Base-by-base conservation (phyloP, 2,888 invertebrate species). In the Elysia crispata region DNA sequence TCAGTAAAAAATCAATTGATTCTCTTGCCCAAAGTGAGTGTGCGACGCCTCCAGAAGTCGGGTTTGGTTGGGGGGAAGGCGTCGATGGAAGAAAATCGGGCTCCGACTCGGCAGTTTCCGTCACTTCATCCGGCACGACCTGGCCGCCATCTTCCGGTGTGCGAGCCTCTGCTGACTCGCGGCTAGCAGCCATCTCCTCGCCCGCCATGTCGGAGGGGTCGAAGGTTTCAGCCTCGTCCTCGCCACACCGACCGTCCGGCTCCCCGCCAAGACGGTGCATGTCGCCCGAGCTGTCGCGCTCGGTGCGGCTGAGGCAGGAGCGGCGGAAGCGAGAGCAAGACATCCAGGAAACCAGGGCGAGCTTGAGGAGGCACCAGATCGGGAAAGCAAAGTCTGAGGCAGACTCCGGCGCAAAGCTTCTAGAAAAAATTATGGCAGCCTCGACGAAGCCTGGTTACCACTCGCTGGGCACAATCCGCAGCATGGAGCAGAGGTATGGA, bases 291-390 rank as follows among this genome's bases (percentile, higher is more conserved):
- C 33, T 13, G 23, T 31, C 33, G 13, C 13, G 23, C 1, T 30
- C 70, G n/a, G 20, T 70, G 1, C 18, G 70, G 1, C 41, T 70
- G 41, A 70, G 30, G 25, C 70, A 70, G 6, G 70, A 70, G 33
- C 18, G 41, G n/a, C 23, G 18, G 1, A 3, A 33, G 33, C 70
- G 33, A 5, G 41, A 60, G 31, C 60, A 23, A 18, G 62, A 57
- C 31, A 31, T 31, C 3, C 23, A 57, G n/a, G 60, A 62, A 18
- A 60, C 60, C 31, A 25, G 33, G 62, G 15, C 30, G 1, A 25
- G 62, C 20, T 30, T 31, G 60, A 30, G n/a, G 31, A 20, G 15
- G 1, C 75, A 60, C n/a, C 75, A 6, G 28, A 30, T 75, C n/a
- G 33, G 57, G 1, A 11, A 18, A 33, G 20, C 13, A 20, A n/a